phyloP scores from a whole-genome alignment of 2,113 vertebrate species.

The Onychostruthus taczanowskii region DNA sequence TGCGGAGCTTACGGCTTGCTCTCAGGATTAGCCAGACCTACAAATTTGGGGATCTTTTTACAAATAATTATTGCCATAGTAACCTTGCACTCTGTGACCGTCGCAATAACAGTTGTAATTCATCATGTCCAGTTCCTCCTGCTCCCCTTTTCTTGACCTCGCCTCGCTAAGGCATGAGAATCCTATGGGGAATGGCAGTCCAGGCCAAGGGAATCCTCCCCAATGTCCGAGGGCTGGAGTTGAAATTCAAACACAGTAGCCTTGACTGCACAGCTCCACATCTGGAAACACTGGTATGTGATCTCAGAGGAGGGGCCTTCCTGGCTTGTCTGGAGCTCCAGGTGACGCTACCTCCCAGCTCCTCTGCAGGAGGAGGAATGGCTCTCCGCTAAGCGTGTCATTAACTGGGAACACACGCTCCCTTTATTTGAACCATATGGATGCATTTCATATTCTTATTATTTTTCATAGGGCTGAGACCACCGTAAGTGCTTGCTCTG shows the following conservation, averaged over 20 bases:
- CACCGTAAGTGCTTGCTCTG: not conserved
- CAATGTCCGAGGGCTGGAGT: rapidly evolving
- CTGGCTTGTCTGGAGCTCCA: not conserved
- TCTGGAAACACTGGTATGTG: not conserved
- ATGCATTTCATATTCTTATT: not conserved
- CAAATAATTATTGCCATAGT: not conserved
- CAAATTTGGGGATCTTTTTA: not conserved
- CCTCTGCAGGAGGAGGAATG: not conserved
- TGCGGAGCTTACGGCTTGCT: rapidly evolving
- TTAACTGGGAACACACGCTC: not conserved
- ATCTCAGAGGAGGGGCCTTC: not conserved
- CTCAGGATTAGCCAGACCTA: not conserved
- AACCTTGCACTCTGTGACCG: rapidly evolving
- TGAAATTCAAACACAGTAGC: not conserved
- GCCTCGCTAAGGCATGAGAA: not conserved
- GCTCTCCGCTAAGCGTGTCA: not conserved
- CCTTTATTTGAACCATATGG: conserved; percentile 1
- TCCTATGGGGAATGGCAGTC: not conserved
- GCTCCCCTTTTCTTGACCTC: not conserved
- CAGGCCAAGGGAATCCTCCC: not conserved
- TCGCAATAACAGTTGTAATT: not conserved
- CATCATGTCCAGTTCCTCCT: not conserved
- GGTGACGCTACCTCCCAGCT: not conserved
- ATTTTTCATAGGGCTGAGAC: not conserved
- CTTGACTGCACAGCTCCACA: not conserved